phyloP scores from a whole-genome alignment of 2,888 invertebrate species.

The Polylopha cassiicola region DNA sequence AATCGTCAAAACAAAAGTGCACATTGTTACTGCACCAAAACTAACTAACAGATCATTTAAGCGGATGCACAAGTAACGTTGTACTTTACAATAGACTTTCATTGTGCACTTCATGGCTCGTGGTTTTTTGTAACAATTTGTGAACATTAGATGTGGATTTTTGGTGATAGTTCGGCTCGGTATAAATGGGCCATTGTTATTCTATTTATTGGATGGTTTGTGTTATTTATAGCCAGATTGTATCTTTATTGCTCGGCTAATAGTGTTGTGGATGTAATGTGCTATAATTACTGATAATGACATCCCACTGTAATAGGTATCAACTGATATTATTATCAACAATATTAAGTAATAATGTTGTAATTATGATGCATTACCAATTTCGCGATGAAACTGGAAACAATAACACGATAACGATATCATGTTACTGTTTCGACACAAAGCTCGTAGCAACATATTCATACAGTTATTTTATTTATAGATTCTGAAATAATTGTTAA shows the following conservation, averaged over 20 bases:
- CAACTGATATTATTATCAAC: neutral
- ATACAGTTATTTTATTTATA: too few species aligned
- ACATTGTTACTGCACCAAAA: too few species aligned
- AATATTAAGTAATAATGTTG: too few species aligned
- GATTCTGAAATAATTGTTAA: too few species aligned
- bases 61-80: too few species aligned
- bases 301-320: constrained; percentile 17
- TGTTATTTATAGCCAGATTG: constrained; percentile 29
- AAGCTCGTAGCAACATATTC: too few species aligned
- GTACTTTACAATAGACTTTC: constrained; percentile 23
- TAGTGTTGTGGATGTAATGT: constrained; percentile 1
- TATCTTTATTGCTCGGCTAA: constrained; percentile 24
- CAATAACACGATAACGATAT: neutral
- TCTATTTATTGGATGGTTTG: constrained; percentile 32
- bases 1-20: too few species aligned
- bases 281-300: constrained; percentile 6
- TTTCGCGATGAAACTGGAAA: neutral
- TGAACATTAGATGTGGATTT: constrained; percentile 21
- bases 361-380: too few species aligned
- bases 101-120: constrained; percentile 35
- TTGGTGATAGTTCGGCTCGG: constrained; percentile 29
- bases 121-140: constrained; percentile 25
- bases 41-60: too few species aligned
- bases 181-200: constrained; percentile 34
- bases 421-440: too few species aligned